Percentiles rank a stretch among this genome's conserved stretches.
These are phyloP conservation scores for Rhinoraja longicauda DNA, from an alignment of 2,797 vertebrate species.

Conservation along the genomic window DNA sequence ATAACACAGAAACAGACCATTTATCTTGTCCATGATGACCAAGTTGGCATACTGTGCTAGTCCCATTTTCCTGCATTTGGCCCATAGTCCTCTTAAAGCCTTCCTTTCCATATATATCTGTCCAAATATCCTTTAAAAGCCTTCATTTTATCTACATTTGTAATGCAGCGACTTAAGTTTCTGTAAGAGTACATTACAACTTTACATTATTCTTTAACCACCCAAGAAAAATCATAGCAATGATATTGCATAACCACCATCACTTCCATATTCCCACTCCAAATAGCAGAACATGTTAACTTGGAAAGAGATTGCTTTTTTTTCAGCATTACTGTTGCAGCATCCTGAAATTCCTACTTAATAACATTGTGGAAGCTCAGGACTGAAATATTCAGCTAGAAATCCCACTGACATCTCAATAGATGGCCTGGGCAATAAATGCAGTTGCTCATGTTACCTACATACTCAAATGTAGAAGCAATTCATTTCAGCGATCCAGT, in stretches of 20 bases:
- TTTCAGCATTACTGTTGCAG: not conserved
- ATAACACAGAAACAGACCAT: not conserved
- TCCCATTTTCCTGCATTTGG: too few species aligned
- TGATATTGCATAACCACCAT: not conserved
- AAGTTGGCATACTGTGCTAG: too few species aligned
- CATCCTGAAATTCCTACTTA: not conserved
- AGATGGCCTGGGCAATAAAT: not conserved
- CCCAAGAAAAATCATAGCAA: not conserved
- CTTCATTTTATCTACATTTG: not conserved
- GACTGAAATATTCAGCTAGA: not conserved
- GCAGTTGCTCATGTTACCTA: not conserved
- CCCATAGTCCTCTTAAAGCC: too few species aligned
- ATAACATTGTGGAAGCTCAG: not conserved
- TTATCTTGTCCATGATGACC: not conserved
- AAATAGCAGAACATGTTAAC: not conserved
- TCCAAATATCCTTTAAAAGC: too few species aligned
- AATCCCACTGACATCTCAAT: not conserved
- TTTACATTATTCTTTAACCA: not conserved
- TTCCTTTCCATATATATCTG: too few species aligned
- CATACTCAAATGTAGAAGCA: not conserved
- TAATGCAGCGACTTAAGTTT: not conserved
- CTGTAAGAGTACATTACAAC: not conserved
- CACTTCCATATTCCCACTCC: not conserved
- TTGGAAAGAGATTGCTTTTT: not conserved
- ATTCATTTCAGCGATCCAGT: not conserved